phyloP scores from a whole-genome alignment of 2,113 vertebrate species.

The Lota lota region DNA sequence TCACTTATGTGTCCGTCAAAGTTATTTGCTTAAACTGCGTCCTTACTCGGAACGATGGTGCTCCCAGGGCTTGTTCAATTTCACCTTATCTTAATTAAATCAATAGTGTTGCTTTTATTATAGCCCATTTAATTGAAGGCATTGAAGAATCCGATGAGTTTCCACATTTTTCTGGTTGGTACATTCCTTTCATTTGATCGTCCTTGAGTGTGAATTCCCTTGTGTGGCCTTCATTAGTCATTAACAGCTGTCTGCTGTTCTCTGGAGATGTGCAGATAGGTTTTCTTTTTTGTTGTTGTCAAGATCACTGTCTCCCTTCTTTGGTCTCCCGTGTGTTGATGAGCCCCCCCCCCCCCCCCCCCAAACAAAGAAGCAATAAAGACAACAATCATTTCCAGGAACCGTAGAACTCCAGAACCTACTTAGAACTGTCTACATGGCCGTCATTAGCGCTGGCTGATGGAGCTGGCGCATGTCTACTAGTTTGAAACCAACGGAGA shows the following conservation, averaged over 20 bases:
- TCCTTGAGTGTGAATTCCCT: conserved; percentile 63
- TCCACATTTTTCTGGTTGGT: conserved; percentile 27
- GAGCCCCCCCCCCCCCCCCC: too few species aligned
- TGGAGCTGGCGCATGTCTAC: too few species aligned
- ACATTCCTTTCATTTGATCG: conserved; percentile 35
- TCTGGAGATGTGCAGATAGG: conserved; percentile 49
- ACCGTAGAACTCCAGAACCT: too few species aligned
- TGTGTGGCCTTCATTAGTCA: conserved; percentile 59
- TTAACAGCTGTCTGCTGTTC: conserved; percentile 58
- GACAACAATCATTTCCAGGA: too few species aligned
- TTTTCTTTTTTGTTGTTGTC: conserved; percentile 27
- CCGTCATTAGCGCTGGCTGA: too few species aligned
- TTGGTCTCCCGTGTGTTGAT: too few species aligned
- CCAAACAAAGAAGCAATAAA: too few species aligned
- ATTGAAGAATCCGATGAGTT: conserved; percentile 45
- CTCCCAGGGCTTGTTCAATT: conserved; percentile 28
- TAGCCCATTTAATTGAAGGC: conserved; percentile 46
- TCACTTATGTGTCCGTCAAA: not conserved
- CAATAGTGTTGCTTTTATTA: conserved; percentile 57
- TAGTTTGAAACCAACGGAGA: too few species aligned
- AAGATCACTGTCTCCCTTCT: too few species aligned
- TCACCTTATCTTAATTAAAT: conserved; percentile 68
- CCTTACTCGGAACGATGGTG: conserved; percentile 20
- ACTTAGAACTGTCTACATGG: too few species aligned
- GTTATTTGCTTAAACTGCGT: conserved; percentile 24